phyloP scores from a whole-genome alignment of 2,888 invertebrate genomes.

The Mellilla xanthometata region DNA sequence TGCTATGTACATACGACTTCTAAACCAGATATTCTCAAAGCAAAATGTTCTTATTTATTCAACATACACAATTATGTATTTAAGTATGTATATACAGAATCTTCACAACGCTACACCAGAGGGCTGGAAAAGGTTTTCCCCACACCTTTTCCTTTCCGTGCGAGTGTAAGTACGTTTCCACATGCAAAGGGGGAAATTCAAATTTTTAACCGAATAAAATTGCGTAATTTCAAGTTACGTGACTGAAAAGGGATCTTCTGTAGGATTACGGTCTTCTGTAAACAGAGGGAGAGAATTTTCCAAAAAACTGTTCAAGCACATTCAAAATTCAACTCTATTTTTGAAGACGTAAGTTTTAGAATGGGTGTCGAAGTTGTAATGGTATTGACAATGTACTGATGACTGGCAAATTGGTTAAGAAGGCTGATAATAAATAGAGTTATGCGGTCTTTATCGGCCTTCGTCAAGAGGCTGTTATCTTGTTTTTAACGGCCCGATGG shows the following conservation, averaged over 20 bases:
- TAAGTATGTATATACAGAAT: no score
- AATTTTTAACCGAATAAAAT: conserved; percentile 24
- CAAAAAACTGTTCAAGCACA: not conserved
- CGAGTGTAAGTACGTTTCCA: not conserved
- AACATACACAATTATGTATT: no score
- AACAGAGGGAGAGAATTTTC: conserved; percentile 43
- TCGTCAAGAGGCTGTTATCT: conserved; percentile 1
- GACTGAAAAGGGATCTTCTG: conserved; percentile 20
- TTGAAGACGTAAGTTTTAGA: conserved; percentile 17
- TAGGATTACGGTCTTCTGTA: conserved; percentile 43
- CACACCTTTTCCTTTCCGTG: conserved; percentile 1
- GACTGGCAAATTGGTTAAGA: conserved; percentile 56
- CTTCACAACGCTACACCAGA: not conserved
- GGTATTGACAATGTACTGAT: conserved; percentile 63
- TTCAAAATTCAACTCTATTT: conserved; percentile 24
- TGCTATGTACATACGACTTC: no score
- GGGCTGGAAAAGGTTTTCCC: not conserved
- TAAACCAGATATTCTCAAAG: no score
- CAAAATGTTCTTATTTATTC: no score
- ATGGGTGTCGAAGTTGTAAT: conserved; percentile 30
- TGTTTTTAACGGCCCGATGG: no score
- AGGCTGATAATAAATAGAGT: conserved; percentile 46
- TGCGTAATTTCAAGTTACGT: conserved; percentile 22
- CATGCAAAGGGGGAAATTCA: conserved; percentile 6
- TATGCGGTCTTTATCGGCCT: conserved; percentile 21